A percentile compares a stretch with the other conserved stretches of the same genome.
Conservation (phyloP, 2,797 vertebrate species). For the Cossypha niveicapilla region DNA sequence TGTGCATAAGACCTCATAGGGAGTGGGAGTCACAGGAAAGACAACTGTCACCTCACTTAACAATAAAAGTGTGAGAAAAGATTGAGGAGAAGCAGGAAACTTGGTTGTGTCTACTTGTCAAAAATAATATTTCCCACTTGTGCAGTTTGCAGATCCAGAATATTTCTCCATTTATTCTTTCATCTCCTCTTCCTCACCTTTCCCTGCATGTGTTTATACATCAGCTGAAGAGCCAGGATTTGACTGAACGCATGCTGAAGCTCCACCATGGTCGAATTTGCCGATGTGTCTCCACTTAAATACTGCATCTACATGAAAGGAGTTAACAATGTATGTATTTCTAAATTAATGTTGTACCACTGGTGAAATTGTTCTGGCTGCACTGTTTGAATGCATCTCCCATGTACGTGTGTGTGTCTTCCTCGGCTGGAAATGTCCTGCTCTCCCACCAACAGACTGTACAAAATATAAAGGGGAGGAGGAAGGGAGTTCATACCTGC, state of each 20-base stretch:
- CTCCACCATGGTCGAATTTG: not conserved
- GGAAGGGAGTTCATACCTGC: not conserved
- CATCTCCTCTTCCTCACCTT: not conserved
- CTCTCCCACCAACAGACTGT: not conserved
- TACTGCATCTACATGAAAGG: not conserved
- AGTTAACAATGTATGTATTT: not conserved
- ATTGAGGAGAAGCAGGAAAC: not conserved
- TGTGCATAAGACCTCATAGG: not conserved
- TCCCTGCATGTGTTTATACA: not conserved
- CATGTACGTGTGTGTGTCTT: not conserved
- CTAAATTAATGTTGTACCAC: not conserved
- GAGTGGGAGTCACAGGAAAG: not conserved
- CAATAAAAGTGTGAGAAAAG: not conserved
- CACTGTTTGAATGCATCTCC: not conserved
- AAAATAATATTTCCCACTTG: not conserved
- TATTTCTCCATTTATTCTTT: not conserved
- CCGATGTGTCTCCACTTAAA: fast-evolving
- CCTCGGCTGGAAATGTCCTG: not conserved
- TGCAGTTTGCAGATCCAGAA: not conserved
- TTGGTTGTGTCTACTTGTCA: not conserved
- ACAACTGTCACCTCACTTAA: not conserved
- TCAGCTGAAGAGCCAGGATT: not conserved
- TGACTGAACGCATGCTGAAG: not conserved
- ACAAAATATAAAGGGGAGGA: not conserved
- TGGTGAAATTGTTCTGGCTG: not conserved